Percentiles rank a stretch among this genome's conserved stretches.
phyloP scores from a whole-genome alignment of 2,113 vertebrate genomes.

The Ctenomys sociabilis region DNA sequence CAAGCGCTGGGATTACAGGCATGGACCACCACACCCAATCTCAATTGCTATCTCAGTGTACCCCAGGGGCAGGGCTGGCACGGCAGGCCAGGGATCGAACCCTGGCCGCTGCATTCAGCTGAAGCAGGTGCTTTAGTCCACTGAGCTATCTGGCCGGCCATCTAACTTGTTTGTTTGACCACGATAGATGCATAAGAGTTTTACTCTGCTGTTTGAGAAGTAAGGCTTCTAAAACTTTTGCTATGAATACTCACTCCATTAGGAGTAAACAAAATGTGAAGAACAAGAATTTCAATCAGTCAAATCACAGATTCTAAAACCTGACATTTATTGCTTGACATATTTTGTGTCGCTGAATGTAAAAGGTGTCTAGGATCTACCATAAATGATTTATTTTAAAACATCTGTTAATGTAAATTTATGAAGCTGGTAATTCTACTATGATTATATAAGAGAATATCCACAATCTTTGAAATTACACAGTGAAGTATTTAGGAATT shows the following conservation, averaged over 20 bases:
- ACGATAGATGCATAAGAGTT: neutral
- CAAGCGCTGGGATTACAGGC: too few relatives aligned
- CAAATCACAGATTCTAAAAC: neutral
- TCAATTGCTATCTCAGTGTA: too few relatives aligned
- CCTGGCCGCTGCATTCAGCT: too few relatives aligned
- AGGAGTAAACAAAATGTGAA: neutral
- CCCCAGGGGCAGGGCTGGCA: too few relatives aligned
- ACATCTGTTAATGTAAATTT: neutral
- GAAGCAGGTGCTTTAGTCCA: too few relatives aligned
- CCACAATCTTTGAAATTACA: neutral
- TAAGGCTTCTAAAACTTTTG: neutral
- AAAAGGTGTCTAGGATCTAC: neutral
- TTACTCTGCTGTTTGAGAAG: neutral
- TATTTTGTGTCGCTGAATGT: neutral
- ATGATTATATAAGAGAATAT: neutral
- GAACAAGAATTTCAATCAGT: slow-evolving; percentile 24
- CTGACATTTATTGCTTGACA: neutral
- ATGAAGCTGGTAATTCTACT: neutral
- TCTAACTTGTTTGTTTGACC: neutral
- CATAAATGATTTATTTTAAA: slow-evolving; percentile 28
- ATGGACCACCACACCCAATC: too few relatives aligned
- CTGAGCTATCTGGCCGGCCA: too few relatives aligned
- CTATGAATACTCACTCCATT: neutral
- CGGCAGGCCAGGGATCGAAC: too few relatives aligned
- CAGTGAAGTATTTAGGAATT: neutral